Evolutionary conservation across 2,113 vertebrate genomes (phyloP).

Genomic region (Glareola pratincola): DNA sequence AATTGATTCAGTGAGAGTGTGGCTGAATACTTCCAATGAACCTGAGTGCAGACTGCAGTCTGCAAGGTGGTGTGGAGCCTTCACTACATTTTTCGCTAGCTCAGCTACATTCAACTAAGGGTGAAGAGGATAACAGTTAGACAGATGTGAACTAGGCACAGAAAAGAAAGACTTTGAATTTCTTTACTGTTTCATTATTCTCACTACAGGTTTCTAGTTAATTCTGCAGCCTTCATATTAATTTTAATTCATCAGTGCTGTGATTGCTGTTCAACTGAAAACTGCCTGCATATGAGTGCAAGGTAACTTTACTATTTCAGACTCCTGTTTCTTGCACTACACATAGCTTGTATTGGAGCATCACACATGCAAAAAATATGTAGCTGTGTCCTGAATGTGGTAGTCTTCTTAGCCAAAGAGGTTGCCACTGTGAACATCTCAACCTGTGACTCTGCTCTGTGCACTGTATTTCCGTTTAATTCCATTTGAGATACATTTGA

Average conservation of each 20-base stretch:
- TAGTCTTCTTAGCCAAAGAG: not conserved
- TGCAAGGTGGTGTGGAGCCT: not conserved
- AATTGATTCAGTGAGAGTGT: not conserved
- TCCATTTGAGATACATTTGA: not conserved
- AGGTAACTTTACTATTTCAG: not conserved
- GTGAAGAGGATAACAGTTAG: not conserved
- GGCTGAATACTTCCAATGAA: not conserved
- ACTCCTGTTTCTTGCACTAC: not conserved
- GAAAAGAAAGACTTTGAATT: not conserved
- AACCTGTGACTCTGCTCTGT: not conserved
- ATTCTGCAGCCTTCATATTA: not conserved
- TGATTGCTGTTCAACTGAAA: not conserved
- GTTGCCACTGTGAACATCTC: not conserved
- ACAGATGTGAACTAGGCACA: not conserved
- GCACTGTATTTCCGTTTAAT: not conserved
- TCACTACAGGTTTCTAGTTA: not conserved
- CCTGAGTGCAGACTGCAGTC: not conserved
- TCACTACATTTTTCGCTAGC: not conserved
- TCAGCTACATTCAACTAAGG: not conserved
- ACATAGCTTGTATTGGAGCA: rapidly evolving
- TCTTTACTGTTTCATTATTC: not conserved
- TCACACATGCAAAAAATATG: not conserved
- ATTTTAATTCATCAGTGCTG: not conserved
- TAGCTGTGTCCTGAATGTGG: not conserved
- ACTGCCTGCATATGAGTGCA: not conserved